These are phyloP conservation scores for Halisarca cf. caerulea DNA, from an alignment of 37 sponge, comb jelly and placozoan genomes.

Conservation along the genomic window DNA sequence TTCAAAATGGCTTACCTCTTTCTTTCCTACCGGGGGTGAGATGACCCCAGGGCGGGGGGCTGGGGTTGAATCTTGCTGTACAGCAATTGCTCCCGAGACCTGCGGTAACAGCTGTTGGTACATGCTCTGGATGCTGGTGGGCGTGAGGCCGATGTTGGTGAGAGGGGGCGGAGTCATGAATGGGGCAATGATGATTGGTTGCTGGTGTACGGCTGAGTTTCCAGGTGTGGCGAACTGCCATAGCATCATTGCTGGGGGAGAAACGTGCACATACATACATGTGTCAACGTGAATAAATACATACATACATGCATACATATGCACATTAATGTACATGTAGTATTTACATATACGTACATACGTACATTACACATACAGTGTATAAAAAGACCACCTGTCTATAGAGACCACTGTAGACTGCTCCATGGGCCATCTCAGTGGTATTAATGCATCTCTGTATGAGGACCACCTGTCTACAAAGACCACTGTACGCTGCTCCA, in stretches of 20 bases:
- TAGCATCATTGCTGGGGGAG: background rate
- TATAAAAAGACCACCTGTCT: too few species aligned
- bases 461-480: too few species aligned
- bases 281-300: too few species aligned
- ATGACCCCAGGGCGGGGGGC: slow-evolving; percentile 17
- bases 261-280: background rate
- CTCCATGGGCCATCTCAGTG: too few species aligned
- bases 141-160: background rate
- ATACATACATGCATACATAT: background rate
- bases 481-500: too few species aligned
- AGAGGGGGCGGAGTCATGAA: slow-evolving; percentile 6
- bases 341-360: too few species aligned
- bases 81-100: background rate
- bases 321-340: background rate
- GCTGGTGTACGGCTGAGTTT: background rate
- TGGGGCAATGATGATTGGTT: background rate
- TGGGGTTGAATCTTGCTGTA: background rate
- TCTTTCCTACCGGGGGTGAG: background rate
- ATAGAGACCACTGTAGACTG: too few species aligned
- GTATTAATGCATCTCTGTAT: too few species aligned
- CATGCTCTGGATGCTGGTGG: background rate
- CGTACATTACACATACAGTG: too few species aligned
- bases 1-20: background rate
- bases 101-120: background rate
- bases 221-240: background rate